These are phyloP conservation scores for Drosophila kambysellisi DNA, from an alignment of 2,888 invertebrate genomes.

Conservation along the genomic window DNA sequence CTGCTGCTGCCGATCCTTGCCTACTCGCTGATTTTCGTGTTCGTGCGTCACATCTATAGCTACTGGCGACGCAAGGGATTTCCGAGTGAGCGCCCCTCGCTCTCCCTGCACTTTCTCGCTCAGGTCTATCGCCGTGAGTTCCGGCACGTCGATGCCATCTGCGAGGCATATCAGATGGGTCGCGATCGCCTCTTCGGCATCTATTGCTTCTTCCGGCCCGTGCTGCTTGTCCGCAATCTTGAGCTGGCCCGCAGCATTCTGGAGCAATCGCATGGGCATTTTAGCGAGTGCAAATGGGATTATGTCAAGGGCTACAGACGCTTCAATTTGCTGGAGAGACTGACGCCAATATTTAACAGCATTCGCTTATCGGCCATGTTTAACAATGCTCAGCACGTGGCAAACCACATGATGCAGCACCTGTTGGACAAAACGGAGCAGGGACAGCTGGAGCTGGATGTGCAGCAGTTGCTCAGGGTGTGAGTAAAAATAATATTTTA, in stretches of 20 bases:
- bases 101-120: slow-evolving; percentile 68
- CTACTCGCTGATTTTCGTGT: slow-evolving; percentile 69
- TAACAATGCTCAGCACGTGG: slow-evolving; percentile 87
- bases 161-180: slow-evolving; percentile 76
- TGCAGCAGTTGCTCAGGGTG: slow-evolving; percentile 74
- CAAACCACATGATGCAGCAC: slow-evolving; percentile 86
- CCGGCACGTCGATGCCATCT: slow-evolving; percentile 75
- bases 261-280: slow-evolving; percentile 88
- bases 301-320: slow-evolving; percentile 86
- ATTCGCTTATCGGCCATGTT: slow-evolving; percentile 89
- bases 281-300: slow-evolving; percentile 88
- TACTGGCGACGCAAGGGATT: slow-evolving; percentile 82
- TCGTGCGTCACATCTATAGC: slow-evolving; percentile 80
- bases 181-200: slow-evolving; percentile 86
- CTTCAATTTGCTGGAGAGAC: slow-evolving; percentile 87
- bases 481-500: slow-evolving; percentile 15
- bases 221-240: slow-evolving; percentile 88
- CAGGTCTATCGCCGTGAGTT: slow-evolving; percentile 78
- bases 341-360: slow-evolving; percentile 89
- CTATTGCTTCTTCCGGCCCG: slow-evolving; percentile 88
- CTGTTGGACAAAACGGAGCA: slow-evolving; percentile 78
- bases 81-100: slow-evolving; percentile 67
- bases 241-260: slow-evolving; percentile 88
- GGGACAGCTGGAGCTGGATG: slow-evolving; percentile 56
- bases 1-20: slow-evolving; percentile 78